A percentile compares a stretch with the other conserved stretches of the same genome.
These are phyloP conservation scores for Melangyna quadrimaculata DNA, from an alignment of 2,888 invertebrate species.

Conservation along the genomic window DNA sequence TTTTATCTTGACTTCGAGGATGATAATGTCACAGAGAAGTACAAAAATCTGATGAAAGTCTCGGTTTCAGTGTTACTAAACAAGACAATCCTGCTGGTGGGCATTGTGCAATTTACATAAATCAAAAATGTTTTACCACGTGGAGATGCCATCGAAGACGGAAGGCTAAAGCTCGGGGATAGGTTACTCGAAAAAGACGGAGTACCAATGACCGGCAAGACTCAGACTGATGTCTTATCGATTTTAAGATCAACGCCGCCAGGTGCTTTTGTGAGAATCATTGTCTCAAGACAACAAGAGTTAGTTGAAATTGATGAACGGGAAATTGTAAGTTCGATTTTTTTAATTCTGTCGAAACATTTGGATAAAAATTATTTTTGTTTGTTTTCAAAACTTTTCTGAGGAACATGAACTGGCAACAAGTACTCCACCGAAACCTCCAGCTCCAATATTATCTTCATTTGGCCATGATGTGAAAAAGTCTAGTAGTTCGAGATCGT, in stretches of 20 bases:
- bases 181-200: conserved; percentile 94
- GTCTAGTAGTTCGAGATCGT: too few relatives aligned
- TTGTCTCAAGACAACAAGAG: conserved; percentile 88
- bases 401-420: too few relatives aligned
- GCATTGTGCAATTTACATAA: conserved; percentile 97
- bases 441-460: too few relatives aligned
- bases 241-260: conserved; percentile 92
- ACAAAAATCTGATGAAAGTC: too few relatives aligned
- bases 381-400: conserved; percentile 72
- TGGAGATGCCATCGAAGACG: conserved; percentile 98
- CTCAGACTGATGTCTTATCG: conserved; percentile 95
- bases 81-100: conserved; percentile 98
- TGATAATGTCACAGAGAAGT: too few relatives aligned
- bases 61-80: conserved; percentile 99
- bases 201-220: conserved; percentile 93
- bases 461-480: too few relatives aligned
- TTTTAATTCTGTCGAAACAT: conserved; percentile 4
- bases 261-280: conserved; percentile 91
- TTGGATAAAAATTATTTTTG: background rate
- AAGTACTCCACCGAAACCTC: too few relatives aligned
- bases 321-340: conserved; percentile 81
- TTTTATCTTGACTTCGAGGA: too few relatives aligned
- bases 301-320: conserved; percentile 82
- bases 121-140: conserved; percentile 98
- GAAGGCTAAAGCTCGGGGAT: conserved; percentile 95